A percentile compares a stretch with the other conserved stretches of the same genome.
phyloP scores from a whole-genome alignment of 2,113 vertebrate species.

The Ondatra zibethicus region DNA sequence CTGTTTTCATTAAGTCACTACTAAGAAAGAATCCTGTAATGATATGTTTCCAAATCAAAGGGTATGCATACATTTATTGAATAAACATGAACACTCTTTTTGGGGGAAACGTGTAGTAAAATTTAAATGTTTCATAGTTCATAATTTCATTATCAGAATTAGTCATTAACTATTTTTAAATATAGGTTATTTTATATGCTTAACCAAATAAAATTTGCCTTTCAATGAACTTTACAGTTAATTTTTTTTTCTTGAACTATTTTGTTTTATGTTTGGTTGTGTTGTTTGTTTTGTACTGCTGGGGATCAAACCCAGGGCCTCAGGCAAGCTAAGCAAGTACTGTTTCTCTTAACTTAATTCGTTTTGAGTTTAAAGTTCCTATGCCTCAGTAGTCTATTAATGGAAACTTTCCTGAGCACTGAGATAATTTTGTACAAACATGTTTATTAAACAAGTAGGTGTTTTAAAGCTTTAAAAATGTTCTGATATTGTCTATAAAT shows the following conservation, averaged over 20 bases:
- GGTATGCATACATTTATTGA: not conserved
- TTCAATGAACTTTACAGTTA: constrained; percentile 23
- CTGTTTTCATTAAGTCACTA: not conserved
- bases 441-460: constrained; percentile 55
- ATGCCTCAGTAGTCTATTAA: constrained; percentile 23
- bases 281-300: not conserved
- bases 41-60: constrained; percentile 28
- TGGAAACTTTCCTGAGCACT: not conserved
- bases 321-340: not conserved
- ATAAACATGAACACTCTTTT: not conserved
- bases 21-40: constrained; percentile 1
- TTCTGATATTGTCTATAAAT: constrained; percentile 57
- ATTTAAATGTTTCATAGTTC: constrained; percentile 45
- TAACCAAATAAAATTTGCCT: constrained; percentile 56
- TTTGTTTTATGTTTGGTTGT: not conserved
- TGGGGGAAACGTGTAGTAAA: not conserved
- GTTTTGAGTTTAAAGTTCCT: constrained; percentile 28
- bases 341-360: constrained; percentile 36
- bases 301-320: not conserved
- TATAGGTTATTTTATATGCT: constrained; percentile 60
- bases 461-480: constrained; percentile 33
- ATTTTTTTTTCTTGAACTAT: constrained; percentile 8
- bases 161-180: constrained; percentile 21
- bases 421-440: constrained; percentile 48
- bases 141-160: constrained; percentile 45